These are phyloP conservation scores for Palloptera scutellata DNA, from an alignment of 2,888 invertebrate genomes.

Conservation along the genomic window DNA sequence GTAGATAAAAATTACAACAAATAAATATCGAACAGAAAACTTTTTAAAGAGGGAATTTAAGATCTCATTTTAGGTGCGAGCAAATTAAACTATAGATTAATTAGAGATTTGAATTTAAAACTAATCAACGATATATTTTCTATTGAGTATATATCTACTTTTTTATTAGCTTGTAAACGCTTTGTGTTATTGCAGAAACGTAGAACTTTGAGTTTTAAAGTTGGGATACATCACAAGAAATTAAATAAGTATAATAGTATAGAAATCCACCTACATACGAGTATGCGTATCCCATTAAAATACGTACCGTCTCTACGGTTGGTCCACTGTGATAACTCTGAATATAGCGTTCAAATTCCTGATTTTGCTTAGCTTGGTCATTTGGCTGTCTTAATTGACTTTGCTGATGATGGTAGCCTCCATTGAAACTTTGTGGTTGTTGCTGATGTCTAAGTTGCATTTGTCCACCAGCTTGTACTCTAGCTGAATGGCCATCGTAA, in stretches of 20 bases:
- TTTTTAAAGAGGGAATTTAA: not conserved
- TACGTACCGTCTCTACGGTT: conserved; percentile 59
- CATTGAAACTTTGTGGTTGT: not conserved
- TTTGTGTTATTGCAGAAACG: too few relatives aligned
- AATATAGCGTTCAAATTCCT: conserved; percentile 61
- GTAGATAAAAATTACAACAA: not conserved
- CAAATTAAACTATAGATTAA: too few relatives aligned
- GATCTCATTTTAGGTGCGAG: too few relatives aligned
- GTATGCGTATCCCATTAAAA: too few relatives aligned
- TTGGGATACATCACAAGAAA: too few relatives aligned
- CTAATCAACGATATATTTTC: too few relatives aligned
- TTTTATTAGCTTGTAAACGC: too few relatives aligned
- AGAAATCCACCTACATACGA: too few relatives aligned
- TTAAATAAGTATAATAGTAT: too few relatives aligned
- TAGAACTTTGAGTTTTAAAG: too few relatives aligned
- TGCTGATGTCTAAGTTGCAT: conserved; percentile 32
- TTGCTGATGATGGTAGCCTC: conserved; percentile 19
- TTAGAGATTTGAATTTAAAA: too few relatives aligned
- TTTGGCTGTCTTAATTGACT: conserved; percentile 51
- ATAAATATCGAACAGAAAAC: not conserved
- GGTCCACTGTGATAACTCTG: conserved; percentile 59
- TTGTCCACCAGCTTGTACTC: conserved; percentile 11
- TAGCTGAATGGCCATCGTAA: conserved; percentile 18
- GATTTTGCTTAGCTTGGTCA: conserved; percentile 55
- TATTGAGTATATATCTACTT: too few relatives aligned